phyloP scores from a whole-genome alignment of 1,140 invertebrate species.

The Aricia agestis region DNA sequence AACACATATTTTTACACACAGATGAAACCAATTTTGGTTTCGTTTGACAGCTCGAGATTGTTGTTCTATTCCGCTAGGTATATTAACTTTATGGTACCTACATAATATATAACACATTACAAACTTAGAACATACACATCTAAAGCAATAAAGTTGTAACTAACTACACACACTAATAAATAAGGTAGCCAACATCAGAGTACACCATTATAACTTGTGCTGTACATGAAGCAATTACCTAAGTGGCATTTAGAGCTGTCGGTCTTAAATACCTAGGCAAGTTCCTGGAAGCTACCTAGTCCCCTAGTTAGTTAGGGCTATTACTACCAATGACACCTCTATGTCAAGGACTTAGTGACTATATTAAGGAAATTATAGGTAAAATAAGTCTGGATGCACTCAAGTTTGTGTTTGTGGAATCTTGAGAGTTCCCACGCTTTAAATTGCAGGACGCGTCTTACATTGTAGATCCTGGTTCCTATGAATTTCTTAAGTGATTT shows the following conservation, averaged over 20 bases:
- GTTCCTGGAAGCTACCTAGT: background rate
- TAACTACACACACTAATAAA: too few species aligned
- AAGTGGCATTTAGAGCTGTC: background rate
- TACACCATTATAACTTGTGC: background rate
- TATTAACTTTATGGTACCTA: too few species aligned
- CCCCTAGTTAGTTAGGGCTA: background rate
- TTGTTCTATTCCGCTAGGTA: too few species aligned
- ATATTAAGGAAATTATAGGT: background rate
- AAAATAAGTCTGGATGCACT: background rate
- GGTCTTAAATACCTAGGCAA: background rate
- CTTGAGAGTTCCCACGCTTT: background rate
- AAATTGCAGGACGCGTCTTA: background rate
- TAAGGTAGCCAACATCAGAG: too few species aligned
- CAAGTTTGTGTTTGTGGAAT: background rate
- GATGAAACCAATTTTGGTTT: too few species aligned
- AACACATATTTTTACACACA: too few species aligned
- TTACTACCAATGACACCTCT: background rate
- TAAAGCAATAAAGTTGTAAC: too few species aligned
- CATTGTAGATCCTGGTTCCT: background rate
- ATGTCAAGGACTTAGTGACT: background rate
- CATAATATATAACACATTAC: too few species aligned
- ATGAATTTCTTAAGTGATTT: background rate
- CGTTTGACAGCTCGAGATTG: too few species aligned
- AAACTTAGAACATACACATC: too few species aligned
- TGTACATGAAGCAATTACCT: constrained; percentile 3